A percentile compares a stretch with the other conserved stretches of the same genome.
Conservation (phyloP, 2,888 invertebrate species). For the Lepeophtheirus nordmannii region DNA sequence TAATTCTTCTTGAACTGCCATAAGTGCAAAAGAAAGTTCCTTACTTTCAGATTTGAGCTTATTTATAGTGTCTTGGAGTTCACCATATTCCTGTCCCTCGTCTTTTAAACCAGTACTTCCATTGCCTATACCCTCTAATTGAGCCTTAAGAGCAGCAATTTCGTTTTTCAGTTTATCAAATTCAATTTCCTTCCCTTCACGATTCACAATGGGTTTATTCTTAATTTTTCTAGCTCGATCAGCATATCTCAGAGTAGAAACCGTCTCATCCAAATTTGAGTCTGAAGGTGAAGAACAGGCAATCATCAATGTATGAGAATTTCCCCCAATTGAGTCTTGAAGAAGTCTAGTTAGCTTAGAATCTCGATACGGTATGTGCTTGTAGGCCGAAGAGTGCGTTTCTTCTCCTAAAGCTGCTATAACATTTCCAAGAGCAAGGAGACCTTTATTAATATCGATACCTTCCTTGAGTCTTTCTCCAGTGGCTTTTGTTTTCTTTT, state of each 20-base stretch:
- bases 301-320: too few relatives aligned
- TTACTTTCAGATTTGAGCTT: conserved; percentile 46
- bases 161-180: conserved; percentile 55
- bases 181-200: conserved; percentile 54
- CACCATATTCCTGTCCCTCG: not conserved
- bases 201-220: conserved; percentile 72
- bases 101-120: not conserved
- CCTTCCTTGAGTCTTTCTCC: conserved; percentile 78
- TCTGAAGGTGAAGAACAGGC: too few relatives aligned
- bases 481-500: conserved; percentile 70
- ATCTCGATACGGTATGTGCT: conserved; percentile 72
- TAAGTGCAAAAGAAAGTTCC: conserved; percentile 50
- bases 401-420: conserved; percentile 70
- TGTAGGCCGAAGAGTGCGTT: too few relatives aligned
- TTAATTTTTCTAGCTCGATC: too few relatives aligned
- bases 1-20: conserved; percentile 48
- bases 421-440: conserved; percentile 80
- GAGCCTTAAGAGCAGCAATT: too few relatives aligned
- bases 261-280: too few relatives aligned
- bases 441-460: conserved; percentile 75
- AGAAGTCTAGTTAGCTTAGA: conserved; percentile 77
- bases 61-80: conserved; percentile 35
- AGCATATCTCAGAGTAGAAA: too few relatives aligned
- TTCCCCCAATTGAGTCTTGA: conserved; percentile 87
- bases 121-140: not conserved